A percentile compares a stretch with the other conserved stretches of the same genome.
Evolutionary conservation across 92 coral and sea anemone species (phyloP).

Genomic region (Nematostella vectensis): DNA sequence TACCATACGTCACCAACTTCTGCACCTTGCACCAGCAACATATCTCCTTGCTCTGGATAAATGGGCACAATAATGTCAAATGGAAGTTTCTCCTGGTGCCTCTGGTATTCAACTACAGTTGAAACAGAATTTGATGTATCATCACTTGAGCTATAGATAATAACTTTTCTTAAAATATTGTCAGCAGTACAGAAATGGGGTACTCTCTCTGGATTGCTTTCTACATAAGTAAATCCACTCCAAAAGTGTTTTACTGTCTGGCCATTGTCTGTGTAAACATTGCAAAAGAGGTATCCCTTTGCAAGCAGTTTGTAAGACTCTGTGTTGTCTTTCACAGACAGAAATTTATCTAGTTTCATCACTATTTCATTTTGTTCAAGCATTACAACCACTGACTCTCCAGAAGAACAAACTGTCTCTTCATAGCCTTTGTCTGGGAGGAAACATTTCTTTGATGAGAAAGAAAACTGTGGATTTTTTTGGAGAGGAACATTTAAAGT

Average conservation of each 20-base stretch:
- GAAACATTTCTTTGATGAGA: conserved; percentile 29
- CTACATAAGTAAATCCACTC: conserved; percentile 46
- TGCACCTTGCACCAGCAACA: conserved; percentile 53
- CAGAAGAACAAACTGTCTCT: background rate
- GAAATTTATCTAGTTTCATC: background rate
- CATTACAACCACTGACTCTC: background rate
- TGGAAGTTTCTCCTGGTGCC: conserved; percentile 30
- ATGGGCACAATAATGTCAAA: conserved; percentile 44
- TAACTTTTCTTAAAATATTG: conserved; percentile 33
- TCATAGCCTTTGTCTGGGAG: conserved; percentile 30
- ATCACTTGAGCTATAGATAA: conserved; percentile 16
- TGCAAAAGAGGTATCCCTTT: background rate
- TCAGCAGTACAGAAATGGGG: background rate
- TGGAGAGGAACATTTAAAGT: conserved; percentile 17
- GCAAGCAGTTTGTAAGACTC: background rate
- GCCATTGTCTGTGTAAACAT: conserved; percentile 4
- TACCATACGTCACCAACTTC: conserved; percentile 32
- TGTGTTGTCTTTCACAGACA: background rate
- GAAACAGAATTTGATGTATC: background rate
- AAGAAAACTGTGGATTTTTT: conserved; percentile 19
- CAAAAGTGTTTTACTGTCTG: conserved; percentile 33
- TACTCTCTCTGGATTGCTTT: conserved; percentile 18
- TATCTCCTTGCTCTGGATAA: conserved; percentile 44
- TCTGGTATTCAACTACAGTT: conserved; percentile 53
- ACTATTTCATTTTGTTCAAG: background rate